Evolutionary conservation across 2,888 invertebrate genomes (phyloP).

Genomic region (Aphodius sticticus): DNA sequence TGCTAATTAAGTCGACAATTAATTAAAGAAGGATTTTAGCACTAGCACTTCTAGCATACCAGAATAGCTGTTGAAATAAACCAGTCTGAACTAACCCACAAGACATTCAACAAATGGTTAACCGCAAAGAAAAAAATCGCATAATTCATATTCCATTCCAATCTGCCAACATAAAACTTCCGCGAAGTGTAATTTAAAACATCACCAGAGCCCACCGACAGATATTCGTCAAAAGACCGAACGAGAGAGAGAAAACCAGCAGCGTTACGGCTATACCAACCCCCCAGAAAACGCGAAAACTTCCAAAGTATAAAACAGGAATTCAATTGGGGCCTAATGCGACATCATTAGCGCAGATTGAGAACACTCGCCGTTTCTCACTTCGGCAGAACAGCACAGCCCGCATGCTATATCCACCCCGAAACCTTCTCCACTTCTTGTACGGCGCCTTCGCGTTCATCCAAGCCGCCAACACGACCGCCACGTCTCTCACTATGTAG

Average conservation of each 20-base stretch:
- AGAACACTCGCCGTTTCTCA: slow-evolving; percentile 4
- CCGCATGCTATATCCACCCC: neutral
- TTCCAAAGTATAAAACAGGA: neutral
- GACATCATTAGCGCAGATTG: slow-evolving; percentile 4
- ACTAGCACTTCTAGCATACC: no score
- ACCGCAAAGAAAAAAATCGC: neutral
- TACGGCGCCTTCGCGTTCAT: neutral
- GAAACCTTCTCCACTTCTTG: neutral
- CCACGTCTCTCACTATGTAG: neutral
- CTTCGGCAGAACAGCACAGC: neutral
- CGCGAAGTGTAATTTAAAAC: neutral
- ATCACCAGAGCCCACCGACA: neutral
- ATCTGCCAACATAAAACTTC: neutral
- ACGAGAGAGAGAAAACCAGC: neutral
- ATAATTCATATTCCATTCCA: neutral
- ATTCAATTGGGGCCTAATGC: slow-evolving; percentile 4
- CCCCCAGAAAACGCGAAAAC: neutral
- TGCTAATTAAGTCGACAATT: no score
- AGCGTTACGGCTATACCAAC: neutral
- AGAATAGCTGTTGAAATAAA: no score
- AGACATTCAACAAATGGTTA: no score
- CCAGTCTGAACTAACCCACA: no score
- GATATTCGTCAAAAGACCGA: neutral
- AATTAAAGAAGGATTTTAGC: no score
- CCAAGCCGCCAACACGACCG: neutral